phyloP scores from a whole-genome alignment of 1,140 invertebrate genomes.

The Diuraphis noxia region DNA sequence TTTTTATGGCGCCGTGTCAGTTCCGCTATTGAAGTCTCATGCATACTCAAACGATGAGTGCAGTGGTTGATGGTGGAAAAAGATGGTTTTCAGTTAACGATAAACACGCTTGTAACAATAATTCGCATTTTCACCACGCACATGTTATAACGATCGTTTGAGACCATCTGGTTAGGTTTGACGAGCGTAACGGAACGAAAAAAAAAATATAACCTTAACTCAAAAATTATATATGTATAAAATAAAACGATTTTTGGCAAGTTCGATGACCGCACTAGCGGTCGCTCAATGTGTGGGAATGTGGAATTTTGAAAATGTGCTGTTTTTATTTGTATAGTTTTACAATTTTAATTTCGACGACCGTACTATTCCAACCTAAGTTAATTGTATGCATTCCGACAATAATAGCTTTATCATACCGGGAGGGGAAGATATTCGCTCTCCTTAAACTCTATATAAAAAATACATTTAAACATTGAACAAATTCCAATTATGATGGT shows the following conservation, averaged over 20 bases:
- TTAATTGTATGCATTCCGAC: neutral
- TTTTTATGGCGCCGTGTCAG: slow-evolving; percentile 9
- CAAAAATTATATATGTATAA: neutral
- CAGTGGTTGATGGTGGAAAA: neutral
- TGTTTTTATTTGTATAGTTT: neutral
- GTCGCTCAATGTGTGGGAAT: neutral
- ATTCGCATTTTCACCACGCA: slow-evolving; percentile 45
- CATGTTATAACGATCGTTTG: neutral
- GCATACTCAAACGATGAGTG: neutral
- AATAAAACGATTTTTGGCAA: neutral
- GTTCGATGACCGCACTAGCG: neutral
- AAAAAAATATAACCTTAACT: neutral
- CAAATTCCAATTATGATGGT: neutral
- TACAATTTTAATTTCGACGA: neutral
- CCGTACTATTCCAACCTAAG: neutral
- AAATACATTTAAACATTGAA: neutral
- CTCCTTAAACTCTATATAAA: neutral
- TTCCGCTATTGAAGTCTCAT: neutral
- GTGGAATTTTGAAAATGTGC: neutral
- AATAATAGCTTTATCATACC: neutral
- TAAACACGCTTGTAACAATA: slow-evolving; percentile 37
- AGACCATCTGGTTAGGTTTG: neutral
- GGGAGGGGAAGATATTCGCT: neutral
- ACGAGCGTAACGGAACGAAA: neutral
- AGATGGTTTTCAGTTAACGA: slow-evolving; percentile 44